A percentile compares a stretch with the other conserved stretches of the same genome.
phyloP scores from a whole-genome alignment of 2,797 vertebrate genomes.

The Phrynocephalus forsythii region DNA sequence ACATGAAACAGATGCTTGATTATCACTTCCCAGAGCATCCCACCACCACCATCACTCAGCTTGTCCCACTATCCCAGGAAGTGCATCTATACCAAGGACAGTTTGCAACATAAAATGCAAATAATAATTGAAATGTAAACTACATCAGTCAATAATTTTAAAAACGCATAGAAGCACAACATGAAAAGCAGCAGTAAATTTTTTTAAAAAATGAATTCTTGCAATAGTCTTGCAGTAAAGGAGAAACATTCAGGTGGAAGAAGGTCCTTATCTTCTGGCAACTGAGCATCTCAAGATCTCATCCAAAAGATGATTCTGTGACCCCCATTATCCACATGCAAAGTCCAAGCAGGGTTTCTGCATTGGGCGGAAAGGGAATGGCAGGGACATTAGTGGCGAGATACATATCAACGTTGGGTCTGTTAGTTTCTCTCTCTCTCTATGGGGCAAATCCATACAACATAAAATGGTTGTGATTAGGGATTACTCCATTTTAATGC shows the following conservation, averaged over 20 bases:
- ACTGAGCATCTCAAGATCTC: not conserved
- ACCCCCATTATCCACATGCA: not conserved
- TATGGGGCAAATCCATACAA: no score
- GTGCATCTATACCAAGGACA: not conserved
- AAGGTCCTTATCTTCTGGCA: not conserved
- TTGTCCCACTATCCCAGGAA: not conserved
- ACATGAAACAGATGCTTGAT: not conserved
- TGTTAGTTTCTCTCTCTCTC: no score
- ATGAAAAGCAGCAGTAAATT: no score
- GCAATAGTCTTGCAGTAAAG: no score
- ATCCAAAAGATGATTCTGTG: not conserved
- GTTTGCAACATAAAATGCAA: not conserved
- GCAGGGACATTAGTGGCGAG: no score
- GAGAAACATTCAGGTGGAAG: not conserved
- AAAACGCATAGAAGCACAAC: not conserved
- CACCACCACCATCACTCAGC: not conserved
- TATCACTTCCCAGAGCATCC: not conserved
- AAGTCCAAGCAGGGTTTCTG: not conserved
- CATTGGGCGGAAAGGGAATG: not conserved
- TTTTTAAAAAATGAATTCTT: no score
- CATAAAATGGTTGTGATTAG: no score
- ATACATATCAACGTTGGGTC: no score
- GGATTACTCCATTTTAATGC: no score
- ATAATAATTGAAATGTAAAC: not conserved
- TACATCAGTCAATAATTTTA: not conserved